Evolutionary conservation across 2,797 vertebrate genomes (phyloP).

Genomic region (Helarctos malayanus): DNA sequence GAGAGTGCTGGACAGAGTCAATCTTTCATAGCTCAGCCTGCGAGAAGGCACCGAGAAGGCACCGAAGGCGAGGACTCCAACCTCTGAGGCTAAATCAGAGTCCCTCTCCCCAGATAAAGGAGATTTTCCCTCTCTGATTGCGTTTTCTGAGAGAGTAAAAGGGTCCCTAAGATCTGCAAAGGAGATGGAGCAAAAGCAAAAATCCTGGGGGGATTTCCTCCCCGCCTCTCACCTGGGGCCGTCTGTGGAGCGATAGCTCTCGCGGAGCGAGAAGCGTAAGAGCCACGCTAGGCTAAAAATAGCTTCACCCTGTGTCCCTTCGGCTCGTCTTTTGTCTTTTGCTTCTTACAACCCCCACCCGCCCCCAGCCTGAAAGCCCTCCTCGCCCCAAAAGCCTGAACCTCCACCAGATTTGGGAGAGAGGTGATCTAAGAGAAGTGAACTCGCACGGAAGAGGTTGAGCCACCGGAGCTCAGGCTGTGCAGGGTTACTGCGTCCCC

Average conservation of each 20-base stretch:
- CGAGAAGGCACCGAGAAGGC: slow-evolving; percentile 75
- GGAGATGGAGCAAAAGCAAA: slow-evolving; percentile 84
- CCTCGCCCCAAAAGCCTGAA: slow-evolving; percentile 57
- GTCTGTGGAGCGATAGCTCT: slow-evolving; percentile 82
- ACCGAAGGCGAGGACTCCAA: slow-evolving; percentile 75
- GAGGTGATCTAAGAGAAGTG: slow-evolving; percentile 74
- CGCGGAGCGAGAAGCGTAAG: slow-evolving; percentile 79
- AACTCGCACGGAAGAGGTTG: slow-evolving; percentile 70
- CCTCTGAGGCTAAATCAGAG: slow-evolving; percentile 73
- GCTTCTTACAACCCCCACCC: slow-evolving; percentile 12
- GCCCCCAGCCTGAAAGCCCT: slow-evolving; percentile 40
- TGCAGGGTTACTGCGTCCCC: not conserved
- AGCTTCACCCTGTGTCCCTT: slow-evolving; percentile 72
- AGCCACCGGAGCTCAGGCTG: not conserved
- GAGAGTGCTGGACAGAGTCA: slow-evolving; percentile 83
- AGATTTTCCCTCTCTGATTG: slow-evolving; percentile 69
- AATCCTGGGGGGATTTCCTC: slow-evolving; percentile 56
- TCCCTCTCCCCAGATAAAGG: slow-evolving; percentile 89
- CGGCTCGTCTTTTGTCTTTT: slow-evolving; percentile 74
- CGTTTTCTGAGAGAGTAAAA: slow-evolving; percentile 89
- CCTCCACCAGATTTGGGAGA: slow-evolving; percentile 69
- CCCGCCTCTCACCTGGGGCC: slow-evolving; percentile 77
- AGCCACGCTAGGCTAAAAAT: slow-evolving; percentile 78
- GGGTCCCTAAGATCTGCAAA: slow-evolving; percentile 30
- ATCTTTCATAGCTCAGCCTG: slow-evolving; percentile 76